Evolutionary conservation across 2,113 vertebrate species (phyloP).

Genomic region (Hyperopisus bebe): DNA sequence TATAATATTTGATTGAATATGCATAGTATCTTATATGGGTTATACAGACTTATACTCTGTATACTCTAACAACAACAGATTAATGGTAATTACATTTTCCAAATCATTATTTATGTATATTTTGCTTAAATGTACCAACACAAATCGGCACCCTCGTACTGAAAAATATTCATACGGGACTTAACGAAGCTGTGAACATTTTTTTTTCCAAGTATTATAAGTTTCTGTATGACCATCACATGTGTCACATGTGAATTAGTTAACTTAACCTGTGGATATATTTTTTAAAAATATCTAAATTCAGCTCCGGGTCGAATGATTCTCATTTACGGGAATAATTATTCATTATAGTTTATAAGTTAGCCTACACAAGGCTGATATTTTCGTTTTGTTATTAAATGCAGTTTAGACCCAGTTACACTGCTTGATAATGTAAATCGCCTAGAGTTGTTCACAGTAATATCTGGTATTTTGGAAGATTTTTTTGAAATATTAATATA

Average conservation of each 20-base stretch:
- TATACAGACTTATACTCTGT: background rate
- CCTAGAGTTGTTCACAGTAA: background rate
- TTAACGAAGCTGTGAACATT: background rate
- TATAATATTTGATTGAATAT: background rate
- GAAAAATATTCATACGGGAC: background rate
- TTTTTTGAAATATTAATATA: background rate
- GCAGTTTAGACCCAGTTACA: background rate
- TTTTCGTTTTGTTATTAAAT: background rate
- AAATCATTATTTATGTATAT: background rate
- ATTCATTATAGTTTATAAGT: background rate
- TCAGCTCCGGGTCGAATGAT: background rate
- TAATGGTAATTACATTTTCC: background rate
- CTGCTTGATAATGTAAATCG: background rate
- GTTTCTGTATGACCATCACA: background rate
- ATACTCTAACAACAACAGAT: background rate
- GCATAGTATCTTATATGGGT: background rate
- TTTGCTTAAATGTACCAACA: background rate
- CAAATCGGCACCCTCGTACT: background rate
- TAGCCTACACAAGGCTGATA: background rate
- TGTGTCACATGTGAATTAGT: background rate
- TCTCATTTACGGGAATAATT: background rate
- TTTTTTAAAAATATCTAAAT: background rate
- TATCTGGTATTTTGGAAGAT: background rate
- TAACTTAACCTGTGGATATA: background rate
- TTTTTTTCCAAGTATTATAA: background rate